Base-by-base conservation (phyloP, 2,113 vertebrate genomes). In the Boleophthalmus pectinirostris region DNA sequence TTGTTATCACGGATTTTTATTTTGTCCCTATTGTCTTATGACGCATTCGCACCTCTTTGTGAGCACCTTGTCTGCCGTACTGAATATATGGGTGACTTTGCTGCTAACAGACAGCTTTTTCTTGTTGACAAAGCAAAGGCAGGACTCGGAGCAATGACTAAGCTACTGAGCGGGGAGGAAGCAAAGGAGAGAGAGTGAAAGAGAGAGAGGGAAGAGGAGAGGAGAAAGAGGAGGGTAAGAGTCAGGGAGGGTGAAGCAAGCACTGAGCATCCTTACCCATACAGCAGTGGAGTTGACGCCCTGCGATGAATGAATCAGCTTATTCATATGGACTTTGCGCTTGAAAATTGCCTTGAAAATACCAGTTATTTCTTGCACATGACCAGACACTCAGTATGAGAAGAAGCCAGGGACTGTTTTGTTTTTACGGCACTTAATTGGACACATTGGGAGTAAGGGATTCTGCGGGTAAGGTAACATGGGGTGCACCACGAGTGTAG, bases 401-500 rank as follows among this genome's bases (percentile, higher is more conserved):
- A 64, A 38, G 18, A 73, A 65, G 74, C 57, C 68, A 29, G 23
- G 57, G 29, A 24, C 70, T 21, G 57, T 60, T 69, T 67, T 24
- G 2, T 24, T 57, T 57, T 57, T 14, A 23, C 47, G 16, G 60
- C n/a, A 58, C 66, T 23, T 69, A 54, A 47, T 47, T 12, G 45
- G 61, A 38, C 33, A 21, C n/a, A 63, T n/a, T 49, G 38, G 58
- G 45, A 61, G 51, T 47, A 12, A 79, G 38, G 79, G 69, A 18
- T 15, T 57, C 66, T 1, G 56, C 69, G 77, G 65, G 61, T 80
- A 89, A 72, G 88, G 33, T n/a, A 92, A 89, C 85, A 98, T 98
- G 97, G 97, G 97, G 88, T 97, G 97, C 93, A 96, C 95, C 83
- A 95, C 96, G 80, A 98, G 97, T 24, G 92, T 96, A 85, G 89